phyloP scores from a whole-genome alignment of 2,888 invertebrate species.

The Standfussiana lucernea region DNA sequence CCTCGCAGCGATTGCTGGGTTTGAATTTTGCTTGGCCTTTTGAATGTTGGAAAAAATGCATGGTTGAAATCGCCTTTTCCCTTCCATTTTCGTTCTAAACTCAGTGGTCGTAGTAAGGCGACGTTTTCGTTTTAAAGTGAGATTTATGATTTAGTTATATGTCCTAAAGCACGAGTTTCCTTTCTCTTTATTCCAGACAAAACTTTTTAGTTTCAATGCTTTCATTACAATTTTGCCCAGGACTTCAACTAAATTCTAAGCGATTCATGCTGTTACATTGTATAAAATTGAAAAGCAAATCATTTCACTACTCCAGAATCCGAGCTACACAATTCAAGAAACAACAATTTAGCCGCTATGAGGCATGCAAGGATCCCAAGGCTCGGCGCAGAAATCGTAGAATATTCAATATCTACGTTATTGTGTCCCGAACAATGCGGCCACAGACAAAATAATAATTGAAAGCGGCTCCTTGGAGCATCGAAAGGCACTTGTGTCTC shows the following conservation, averaged over 20 bases:
- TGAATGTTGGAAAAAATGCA: conserved; percentile 13
- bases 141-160: background rate
- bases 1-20: conserved; percentile 23
- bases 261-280: background rate
- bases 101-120: background rate
- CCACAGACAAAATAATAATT: conserved; percentile 68
- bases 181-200: background rate
- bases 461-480: conserved; percentile 62
- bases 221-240: background rate
- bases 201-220: background rate
- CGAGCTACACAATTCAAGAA: conserved; percentile 30
- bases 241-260: background rate
- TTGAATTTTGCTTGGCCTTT: conserved; percentile 16
- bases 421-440: conserved; percentile 64
- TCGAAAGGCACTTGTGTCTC: conserved; percentile 55
- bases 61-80: background rate
- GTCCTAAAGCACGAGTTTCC: background rate
- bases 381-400: conserved; percentile 45
- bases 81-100: background rate
- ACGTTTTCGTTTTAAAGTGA: background rate
- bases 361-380: conserved; percentile 19
- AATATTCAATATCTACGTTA: conserved; percentile 67
- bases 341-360: conserved; percentile 31
- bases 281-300: conserved; percentile 24
- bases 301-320: conserved; percentile 6